Base-by-base conservation (phyloP, 2,797 vertebrate species). In the Malacoctenus gilli region DNA sequence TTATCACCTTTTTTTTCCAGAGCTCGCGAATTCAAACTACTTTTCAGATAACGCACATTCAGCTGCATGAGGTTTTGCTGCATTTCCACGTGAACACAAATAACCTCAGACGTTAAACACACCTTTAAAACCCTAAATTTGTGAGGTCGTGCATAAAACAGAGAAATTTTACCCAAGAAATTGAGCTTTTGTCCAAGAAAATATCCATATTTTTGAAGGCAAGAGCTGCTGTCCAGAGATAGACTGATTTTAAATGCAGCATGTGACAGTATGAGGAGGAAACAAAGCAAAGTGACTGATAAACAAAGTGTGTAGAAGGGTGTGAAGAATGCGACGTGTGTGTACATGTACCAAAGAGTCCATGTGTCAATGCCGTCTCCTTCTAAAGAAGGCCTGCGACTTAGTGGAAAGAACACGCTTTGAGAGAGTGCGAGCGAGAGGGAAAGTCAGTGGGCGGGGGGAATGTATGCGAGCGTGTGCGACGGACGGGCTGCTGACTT, bases 401-500 rank as follows among this genome's bases (percentile, higher is more conserved):
- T 20, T 47, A 52, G 28, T 53, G 16, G 43, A 13, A 58, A 15
- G 52, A 19, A 44, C n/a, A n/a, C n/a, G n/a, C n/a, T n/a, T n/a
- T n/a, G n/a, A n/a, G n/a, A n/a, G 14, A 22, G 1, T 49, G 20
- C 46, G 44, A 37, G 21, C 10, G 14, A 49, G 14, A 49, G 36
- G 18, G 36, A 49, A 52, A 47, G 20, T 15, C 19, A 54, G 38
- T 4, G 14, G 15, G 18, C 15, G 11, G 13, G 20, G n/a, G 1
- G 22, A 63, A 34, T n/a, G 7, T 35, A 12, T 46, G 59, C 23
- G 22, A 21, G 43, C 3, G 16, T 66, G 59, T 55, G 63, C 22
- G 53, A 32, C 34, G 43, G 62, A 69, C 18, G 38, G 40, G 22
- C 53, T 60, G 25, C 16, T 68, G 63, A 69, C 63, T 73, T 80